phyloP scores from a whole-genome alignment of 2,797 vertebrate species.

The Naso thynnoides region DNA sequence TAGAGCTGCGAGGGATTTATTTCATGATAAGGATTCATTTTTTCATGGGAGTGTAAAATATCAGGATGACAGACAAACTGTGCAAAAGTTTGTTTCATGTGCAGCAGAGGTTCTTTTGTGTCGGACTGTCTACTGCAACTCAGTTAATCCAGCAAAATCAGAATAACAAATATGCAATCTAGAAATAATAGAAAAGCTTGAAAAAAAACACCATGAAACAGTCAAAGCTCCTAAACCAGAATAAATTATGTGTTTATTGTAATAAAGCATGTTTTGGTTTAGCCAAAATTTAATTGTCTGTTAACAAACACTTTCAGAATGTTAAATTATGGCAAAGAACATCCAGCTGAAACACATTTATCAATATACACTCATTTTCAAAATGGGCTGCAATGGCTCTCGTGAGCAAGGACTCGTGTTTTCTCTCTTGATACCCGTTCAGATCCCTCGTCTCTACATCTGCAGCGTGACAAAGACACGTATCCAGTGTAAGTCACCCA shows the following conservation, averaged over 20 bases:
- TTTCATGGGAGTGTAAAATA: not conserved
- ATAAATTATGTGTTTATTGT: not conserved
- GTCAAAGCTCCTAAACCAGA: not conserved
- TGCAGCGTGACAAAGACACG: not conserved
- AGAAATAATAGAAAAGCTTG: not conserved
- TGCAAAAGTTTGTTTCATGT: not conserved
- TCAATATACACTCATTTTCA: not conserved
- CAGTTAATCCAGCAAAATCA: not conserved
- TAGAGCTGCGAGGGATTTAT: not conserved
- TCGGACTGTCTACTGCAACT: not conserved
- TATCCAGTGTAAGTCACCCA: not conserved
- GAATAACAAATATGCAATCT: too few species aligned
- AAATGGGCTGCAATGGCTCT: not conserved
- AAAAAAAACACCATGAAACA: not conserved
- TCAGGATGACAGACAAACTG: conserved; percentile 3
- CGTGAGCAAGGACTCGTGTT: not conserved
- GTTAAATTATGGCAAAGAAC: too few species aligned
- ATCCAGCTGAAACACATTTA: too few species aligned
- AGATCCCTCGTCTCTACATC: not conserved
- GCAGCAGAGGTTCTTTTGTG: not conserved
- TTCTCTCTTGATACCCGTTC: not conserved
- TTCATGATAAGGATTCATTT: not conserved
- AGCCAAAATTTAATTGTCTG: too few species aligned
- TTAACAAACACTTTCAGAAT: too few species aligned
- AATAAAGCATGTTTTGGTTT: not conserved